Percentiles rank a stretch among this genome's conserved stretches.
These are phyloP conservation scores for Mus minutoides DNA, from an alignment of 2,797 vertebrate genomes.

Conservation along the genomic window DNA sequence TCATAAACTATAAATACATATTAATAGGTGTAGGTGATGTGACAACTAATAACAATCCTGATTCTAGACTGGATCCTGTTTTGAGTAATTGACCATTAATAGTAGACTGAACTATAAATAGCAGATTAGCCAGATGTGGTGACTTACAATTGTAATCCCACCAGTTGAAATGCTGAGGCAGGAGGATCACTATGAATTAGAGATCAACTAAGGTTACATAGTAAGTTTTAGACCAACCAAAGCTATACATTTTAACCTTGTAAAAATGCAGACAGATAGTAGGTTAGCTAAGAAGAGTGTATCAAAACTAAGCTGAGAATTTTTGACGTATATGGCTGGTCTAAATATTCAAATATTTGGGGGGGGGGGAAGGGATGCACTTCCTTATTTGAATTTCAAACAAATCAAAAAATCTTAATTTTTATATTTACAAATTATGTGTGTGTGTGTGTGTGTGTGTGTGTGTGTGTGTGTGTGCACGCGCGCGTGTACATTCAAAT, in stretches of 20 bases:
- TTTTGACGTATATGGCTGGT: not conserved
- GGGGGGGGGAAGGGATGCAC: not conserved
- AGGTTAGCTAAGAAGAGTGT: not conserved
- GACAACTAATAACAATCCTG: not conserved
- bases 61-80: not conserved
- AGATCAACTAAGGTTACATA: not conserved
- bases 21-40: not conserved
- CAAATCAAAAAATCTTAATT: not conserved
- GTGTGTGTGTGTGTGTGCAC: no score
- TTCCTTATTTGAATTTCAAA: not conserved
- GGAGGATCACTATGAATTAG: not conserved
- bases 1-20: not conserved
- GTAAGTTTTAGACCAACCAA: not conserved
- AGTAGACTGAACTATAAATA: not conserved
- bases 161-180: not conserved
- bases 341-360: not conserved
- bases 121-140: not conserved
- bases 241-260: not conserved
- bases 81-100: not conserved
- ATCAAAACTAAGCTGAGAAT: not conserved
- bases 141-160: not conserved
- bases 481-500: not conserved
- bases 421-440: not conserved
- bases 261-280: not conserved
- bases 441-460: not conserved